phyloP scores from a whole-genome alignment of 2,113 vertebrate genomes.

The Xiphorhynchus elegans region DNA sequence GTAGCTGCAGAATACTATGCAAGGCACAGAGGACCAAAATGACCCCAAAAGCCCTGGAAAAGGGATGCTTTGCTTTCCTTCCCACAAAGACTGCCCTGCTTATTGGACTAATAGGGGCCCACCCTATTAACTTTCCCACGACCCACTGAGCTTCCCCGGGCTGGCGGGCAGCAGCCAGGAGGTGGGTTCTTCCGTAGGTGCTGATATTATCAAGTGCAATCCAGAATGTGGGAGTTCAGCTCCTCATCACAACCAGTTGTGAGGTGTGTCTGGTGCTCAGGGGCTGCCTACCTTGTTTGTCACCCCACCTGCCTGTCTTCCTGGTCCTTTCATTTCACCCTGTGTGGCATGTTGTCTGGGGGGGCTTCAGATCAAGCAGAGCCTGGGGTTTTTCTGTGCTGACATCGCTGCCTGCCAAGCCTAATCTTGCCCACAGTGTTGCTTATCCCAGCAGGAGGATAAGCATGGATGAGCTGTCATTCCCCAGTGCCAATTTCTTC shows the following conservation, averaged over 20 bases:
- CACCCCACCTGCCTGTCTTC: neutral
- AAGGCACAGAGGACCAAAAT: neutral
- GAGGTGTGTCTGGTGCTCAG: slow-evolving; percentile 37
- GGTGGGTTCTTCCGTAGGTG: slow-evolving; percentile 42
- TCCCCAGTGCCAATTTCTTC: neutral
- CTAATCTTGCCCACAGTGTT: neutral
- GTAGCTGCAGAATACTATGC: slow-evolving; percentile 18
- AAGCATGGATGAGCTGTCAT: neutral
- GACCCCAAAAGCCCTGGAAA: neutral
- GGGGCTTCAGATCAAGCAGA: neutral
- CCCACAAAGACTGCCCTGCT: neutral
- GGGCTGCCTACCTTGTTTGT: neutral
- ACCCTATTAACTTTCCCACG: neutral
- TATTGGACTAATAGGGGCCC: slow-evolving; percentile 1
- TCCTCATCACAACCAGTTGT: slow-evolving; percentile 4
- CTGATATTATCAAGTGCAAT: slow-evolving; percentile 63
- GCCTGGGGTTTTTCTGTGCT: neutral
- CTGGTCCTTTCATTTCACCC: neutral
- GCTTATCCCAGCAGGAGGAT: neutral
- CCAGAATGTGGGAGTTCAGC: slow-evolving; percentile 19
- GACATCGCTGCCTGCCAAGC: neutral
- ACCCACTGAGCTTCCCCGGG: neutral
- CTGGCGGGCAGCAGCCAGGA: slow-evolving; percentile 24
- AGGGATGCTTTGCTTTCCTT: slow-evolving; percentile 6
- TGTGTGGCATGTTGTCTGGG: neutral